Percentiles rank a stretch among this genome's conserved stretches.
Evolutionary conservation across 1,140 invertebrate genomes (phyloP).

Genomic region (Gerris buenoi): DNA sequence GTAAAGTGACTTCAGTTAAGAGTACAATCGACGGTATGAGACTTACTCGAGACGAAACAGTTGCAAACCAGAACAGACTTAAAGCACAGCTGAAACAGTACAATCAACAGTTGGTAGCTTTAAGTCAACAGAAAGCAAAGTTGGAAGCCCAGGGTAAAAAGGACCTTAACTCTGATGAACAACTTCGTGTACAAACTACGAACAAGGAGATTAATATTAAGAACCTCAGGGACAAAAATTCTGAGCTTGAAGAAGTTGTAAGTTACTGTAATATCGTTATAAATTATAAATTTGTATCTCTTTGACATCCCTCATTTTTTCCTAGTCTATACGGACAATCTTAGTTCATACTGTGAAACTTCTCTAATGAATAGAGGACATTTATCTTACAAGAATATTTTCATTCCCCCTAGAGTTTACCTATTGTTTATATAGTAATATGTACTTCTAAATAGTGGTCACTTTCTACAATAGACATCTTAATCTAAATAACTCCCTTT

Average conservation of each 20-base stretch:
- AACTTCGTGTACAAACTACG: conserved; percentile 52
- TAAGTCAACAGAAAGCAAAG: conserved; percentile 70
- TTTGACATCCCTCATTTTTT: no score
- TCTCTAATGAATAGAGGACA: no score
- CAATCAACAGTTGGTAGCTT: conserved; percentile 45
- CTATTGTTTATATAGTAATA: no score
- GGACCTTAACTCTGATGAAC: conserved; percentile 41
- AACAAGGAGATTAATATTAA: conserved; percentile 74
- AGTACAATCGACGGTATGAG: conserved; percentile 93
- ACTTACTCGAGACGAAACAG: conserved; percentile 51
- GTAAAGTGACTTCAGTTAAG: conserved; percentile 82
- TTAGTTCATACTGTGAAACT: no score
- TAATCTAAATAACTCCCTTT: no score
- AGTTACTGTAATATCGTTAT: no score
- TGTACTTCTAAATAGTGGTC: no score
- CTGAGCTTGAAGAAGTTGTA: conserved; percentile 44
- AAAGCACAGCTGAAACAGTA: conserved; percentile 73
- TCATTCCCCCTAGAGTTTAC: no score
- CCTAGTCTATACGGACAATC: no score
- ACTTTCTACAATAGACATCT: no score
- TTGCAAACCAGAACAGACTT: conserved; percentile 29
- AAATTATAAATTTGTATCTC: no score
- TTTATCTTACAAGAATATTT: no score
- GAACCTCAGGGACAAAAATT: conserved; percentile 62
- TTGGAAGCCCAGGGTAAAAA: conserved; percentile 58